These are phyloP conservation scores for Synergus japonicus DNA, from an alignment of 2,888 invertebrate species.

Conservation along the genomic window DNA sequence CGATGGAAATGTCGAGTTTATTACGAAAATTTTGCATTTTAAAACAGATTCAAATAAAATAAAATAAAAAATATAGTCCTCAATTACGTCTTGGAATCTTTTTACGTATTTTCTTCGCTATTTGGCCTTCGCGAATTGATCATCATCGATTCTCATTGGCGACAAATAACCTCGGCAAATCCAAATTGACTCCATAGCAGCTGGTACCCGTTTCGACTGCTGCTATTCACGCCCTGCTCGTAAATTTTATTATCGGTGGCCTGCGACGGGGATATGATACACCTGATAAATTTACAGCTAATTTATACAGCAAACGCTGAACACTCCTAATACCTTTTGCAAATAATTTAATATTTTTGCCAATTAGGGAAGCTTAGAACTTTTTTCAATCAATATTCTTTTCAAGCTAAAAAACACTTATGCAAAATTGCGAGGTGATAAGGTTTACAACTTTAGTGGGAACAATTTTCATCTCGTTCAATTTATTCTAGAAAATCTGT, in stretches of 20 bases:
- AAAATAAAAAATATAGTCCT: slow-evolving; percentile 16
- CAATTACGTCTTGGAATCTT: slow-evolving; percentile 16
- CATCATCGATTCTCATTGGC: slow-evolving; percentile 7
- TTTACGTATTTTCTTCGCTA: slow-evolving; percentile 33
- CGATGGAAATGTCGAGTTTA: background rate
- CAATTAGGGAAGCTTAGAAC: background rate
- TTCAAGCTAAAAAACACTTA: slow-evolving; percentile 1
- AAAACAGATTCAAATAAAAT: background rate
- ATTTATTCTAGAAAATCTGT: slow-evolving; percentile 39
- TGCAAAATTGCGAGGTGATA: background rate
- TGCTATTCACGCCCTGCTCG: slow-evolving; percentile 30
- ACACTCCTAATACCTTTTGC: background rate
- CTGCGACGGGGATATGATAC: slow-evolving; percentile 2
- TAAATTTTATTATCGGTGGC: slow-evolving; percentile 27
- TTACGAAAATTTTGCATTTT: background rate
- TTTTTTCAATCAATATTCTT: background rate
- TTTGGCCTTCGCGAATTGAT: slow-evolving; percentile 32
- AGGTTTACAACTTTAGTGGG: background rate
- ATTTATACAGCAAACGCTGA: slow-evolving; percentile 16
- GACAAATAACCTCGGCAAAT: slow-evolving; percentile 37
- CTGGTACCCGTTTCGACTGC: slow-evolving; percentile 18
- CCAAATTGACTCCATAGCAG: slow-evolving; percentile 16
- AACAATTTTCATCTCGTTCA: background rate
- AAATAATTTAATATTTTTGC: slow-evolving; percentile 8
- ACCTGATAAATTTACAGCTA: slow-evolving; percentile 18